Evolutionary conservation across 2,888 invertebrate species (phyloP), one percentile per base, ranked within the genome.

Genomic region (Euphydryas editha): DNA sequence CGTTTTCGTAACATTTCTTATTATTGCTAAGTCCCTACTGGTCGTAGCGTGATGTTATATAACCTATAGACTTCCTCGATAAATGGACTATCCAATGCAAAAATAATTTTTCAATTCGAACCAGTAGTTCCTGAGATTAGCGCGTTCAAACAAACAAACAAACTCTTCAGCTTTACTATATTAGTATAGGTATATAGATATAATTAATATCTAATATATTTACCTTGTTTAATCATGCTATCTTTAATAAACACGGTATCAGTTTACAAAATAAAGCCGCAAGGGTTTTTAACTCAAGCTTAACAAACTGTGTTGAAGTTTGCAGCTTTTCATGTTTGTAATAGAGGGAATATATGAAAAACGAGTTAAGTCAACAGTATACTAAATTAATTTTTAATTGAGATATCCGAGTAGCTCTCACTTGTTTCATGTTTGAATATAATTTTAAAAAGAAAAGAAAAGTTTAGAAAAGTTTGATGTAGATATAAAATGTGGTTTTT

Each of bases 161-260:
- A n/a, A n/a, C n/a, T n/a, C n/a, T n/a, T n/a, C n/a, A n/a, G n/a
- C n/a, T n/a, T n/a, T n/a, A n/a, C n/a, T n/a, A n/a, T n/a, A n/a
- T n/a, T n/a, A n/a, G n/a, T n/a, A n/a, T n/a, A n/a, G n/a, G n/a
- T n/a, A n/a, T n/a, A n/a, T n/a, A n/a, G n/a, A n/a, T n/a, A 1
- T 30, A 30, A 30, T 30, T 30, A 30, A 58, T 21, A 47, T 1
- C 15, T 11, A 37, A 5, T 46, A 61, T 61, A 61, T 56, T 1
- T n/a, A 57, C 56, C 57, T 61, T 42, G 13, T 30, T 65, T 46
- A 60, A 56, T 60, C 49, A 61, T 37, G 44, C 42, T 42, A 57
- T 62, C 51, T 62, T 66, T 66, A 66, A 49, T 62, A 66, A 66
- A 58, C 49, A 46, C 44, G 17, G 62, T 54, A 61, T 58, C 56